These are phyloP conservation scores for Harpalus rufipes DNA, from an alignment of 2,888 invertebrate species.

Conservation along the genomic window DNA sequence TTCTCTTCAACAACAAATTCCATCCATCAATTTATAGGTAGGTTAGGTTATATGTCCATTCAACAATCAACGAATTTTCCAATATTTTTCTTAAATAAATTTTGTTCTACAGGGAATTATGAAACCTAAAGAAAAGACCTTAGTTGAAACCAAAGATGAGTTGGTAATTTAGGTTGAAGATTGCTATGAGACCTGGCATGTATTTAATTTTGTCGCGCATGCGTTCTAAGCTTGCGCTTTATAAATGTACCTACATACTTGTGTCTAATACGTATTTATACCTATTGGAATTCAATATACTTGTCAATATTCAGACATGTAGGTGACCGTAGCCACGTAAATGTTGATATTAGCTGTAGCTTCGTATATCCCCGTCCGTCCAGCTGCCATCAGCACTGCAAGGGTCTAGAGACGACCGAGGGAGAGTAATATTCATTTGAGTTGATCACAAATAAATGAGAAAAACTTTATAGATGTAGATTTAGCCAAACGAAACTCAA, in stretches of 20 bases:
- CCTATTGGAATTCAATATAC: slow-evolving; percentile 74
- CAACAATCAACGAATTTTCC: no score
- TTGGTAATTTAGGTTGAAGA: slow-evolving; percentile 19
- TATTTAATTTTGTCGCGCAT: slow-evolving; percentile 66
- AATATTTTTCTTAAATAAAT: no score
- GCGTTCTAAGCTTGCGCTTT: slow-evolving; percentile 67
- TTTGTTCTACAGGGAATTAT: background rate
- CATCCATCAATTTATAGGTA: no score
- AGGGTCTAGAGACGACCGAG: background rate
- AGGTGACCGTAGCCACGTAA: slow-evolving; percentile 73
- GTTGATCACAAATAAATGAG: background rate
- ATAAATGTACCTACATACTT: slow-evolving; percentile 67
- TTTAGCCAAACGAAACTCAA: background rate
- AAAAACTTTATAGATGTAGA: no score
- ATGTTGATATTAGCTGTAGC: slow-evolving; percentile 74
- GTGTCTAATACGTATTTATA: slow-evolving; percentile 68
- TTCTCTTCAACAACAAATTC: no score
- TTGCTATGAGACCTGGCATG: slow-evolving; percentile 29
- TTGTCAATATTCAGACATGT: slow-evolving; percentile 74
- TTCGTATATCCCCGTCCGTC: slow-evolving; percentile 71
- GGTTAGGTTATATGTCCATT: no score
- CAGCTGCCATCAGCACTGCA: slow-evolving; percentile 12
- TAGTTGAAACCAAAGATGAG: slow-evolving; percentile 39
- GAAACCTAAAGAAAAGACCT: slow-evolving; percentile 5
- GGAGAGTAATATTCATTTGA: background rate